These are phyloP conservation scores for Lacanobia oleracea DNA, from an alignment of 2,888 invertebrate species.

Conservation along the genomic window DNA sequence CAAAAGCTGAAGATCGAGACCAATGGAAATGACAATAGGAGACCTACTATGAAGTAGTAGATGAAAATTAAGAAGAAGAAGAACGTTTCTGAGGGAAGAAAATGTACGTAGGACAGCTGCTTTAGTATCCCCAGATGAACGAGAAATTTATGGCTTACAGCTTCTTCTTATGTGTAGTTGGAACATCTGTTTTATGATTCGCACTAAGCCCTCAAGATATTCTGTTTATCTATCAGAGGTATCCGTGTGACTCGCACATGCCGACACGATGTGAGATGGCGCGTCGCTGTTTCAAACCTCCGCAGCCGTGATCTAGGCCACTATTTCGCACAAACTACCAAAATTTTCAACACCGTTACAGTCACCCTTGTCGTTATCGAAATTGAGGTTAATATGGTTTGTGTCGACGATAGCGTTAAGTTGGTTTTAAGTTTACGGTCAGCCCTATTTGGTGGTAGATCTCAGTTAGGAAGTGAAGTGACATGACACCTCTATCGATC, in stretches of 20 bases:
- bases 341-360: slow-evolving; percentile 37
- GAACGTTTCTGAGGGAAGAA: not conserved
- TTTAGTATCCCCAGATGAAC: not conserved
- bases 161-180: not conserved
- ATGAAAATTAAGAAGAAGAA: not conserved
- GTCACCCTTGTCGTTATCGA: slow-evolving; percentile 18
- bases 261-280: slow-evolving; percentile 75
- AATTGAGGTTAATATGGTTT: slow-evolving; percentile 35
- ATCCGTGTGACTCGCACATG: slow-evolving; percentile 79
- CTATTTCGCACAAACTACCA: slow-evolving; percentile 71
- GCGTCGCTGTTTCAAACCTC: slow-evolving; percentile 70
- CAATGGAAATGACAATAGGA: not conserved
- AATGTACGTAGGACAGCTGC: too few species aligned
- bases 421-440: slow-evolving; percentile 63
- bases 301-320: slow-evolving; percentile 78
- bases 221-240: slow-evolving; percentile 82
- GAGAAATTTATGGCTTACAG: not conserved
- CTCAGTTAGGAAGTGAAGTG: slow-evolving; percentile 75
- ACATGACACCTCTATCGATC: slow-evolving; percentile 79
- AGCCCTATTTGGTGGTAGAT: slow-evolving; percentile 79
- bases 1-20: not conserved
- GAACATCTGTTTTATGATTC: slow-evolving; percentile 1
- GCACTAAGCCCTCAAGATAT: slow-evolving; percentile 63
- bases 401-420: slow-evolving; percentile 7
- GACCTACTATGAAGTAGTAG: not conserved